Percentiles rank a stretch among this genome's conserved stretches.
Evolutionary conservation across 2,113 vertebrate species (phyloP).

Genomic region (Rhinolophus sinicus): DNA sequence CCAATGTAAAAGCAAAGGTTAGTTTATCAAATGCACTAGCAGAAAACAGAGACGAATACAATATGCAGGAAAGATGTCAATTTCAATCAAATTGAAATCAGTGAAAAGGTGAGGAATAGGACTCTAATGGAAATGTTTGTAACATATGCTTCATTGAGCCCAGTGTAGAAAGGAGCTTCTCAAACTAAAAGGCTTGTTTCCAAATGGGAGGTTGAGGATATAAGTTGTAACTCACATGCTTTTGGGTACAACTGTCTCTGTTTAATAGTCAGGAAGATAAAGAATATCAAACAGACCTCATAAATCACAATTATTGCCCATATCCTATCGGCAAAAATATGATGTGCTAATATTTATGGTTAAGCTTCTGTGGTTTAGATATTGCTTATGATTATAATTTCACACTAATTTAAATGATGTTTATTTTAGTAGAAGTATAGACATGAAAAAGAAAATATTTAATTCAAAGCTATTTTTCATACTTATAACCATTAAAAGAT

Average conservation of each 20-base stretch:
- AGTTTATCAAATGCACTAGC: background rate
- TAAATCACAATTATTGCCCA: background rate
- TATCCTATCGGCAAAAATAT: slow-evolving; percentile 41
- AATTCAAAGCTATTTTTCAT: slow-evolving; percentile 24
- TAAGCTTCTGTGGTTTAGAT: background rate
- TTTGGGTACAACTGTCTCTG: background rate
- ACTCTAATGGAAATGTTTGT: background rate
- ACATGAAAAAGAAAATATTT: slow-evolving; percentile 18
- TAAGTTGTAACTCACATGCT: background rate
- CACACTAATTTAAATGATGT: slow-evolving; percentile 22
- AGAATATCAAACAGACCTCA: background rate
- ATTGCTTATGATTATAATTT: slow-evolving; percentile 52
- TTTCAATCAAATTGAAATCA: background rate
- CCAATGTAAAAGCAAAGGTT: background rate
- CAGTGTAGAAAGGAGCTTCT: background rate
- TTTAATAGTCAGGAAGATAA: background rate
- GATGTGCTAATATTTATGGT: background rate
- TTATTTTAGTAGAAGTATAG: slow-evolving; percentile 6
- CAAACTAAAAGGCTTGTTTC: background rate
- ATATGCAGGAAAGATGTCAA: background rate
- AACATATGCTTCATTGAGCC: background rate
- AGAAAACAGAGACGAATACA: background rate
- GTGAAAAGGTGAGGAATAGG: background rate
- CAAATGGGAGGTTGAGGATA: background rate
- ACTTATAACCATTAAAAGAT: background rate